Base-by-base conservation (phyloP, 2,888 invertebrate genomes). In the Epinotia brunnichana region DNA sequence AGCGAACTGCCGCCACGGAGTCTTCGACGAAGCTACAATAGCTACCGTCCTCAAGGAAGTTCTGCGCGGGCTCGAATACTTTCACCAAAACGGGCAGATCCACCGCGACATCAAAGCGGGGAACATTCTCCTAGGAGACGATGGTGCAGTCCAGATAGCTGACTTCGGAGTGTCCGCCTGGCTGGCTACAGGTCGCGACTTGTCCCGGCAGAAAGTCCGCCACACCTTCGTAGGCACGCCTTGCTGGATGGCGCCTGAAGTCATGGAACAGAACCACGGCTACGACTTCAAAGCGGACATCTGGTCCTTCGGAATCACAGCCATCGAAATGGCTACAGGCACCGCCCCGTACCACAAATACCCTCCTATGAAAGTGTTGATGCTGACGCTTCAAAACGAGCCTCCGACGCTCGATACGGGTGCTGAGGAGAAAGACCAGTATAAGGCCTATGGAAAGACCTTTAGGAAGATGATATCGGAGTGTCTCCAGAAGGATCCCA, bases 231-330 rank as follows among this genome's bases (percentile, higher is more conserved):
- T 99, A 7, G 99, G 99, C 63, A 99, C 99, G 13, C 99, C 99
- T 0, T 99, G 99, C 89, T 99, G 99, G 99, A 99, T 99, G 99
- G 99, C 99, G 15, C 99, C 99, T 9, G 99, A 99, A 93, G 99
- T 99, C 77, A 99, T 99, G 99, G 98, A 99, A 90, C 98, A 97
- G 95, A 98, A 98, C 90, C 98, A 98, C 87, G 99, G 99, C 7
- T 99, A 99, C 88, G 99, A 99, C 90, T 99, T 99, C 92, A 99
- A 99, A 91, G 99, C 99, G 2, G 95, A 95, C 83, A 94, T 95
- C 75, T 95, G 95, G 95, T 95, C 95, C 4, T 96, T 99, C 88
- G 99, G 99, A 53, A 99, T 99, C 78, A 99, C 99, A 2, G 99
- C 99, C 7, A 99, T 99, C 79, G 99, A 99, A 93, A 97, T 99